phyloP scores from a whole-genome alignment of 2,113 vertebrate genomes.

The Lipophrys pholis region DNA sequence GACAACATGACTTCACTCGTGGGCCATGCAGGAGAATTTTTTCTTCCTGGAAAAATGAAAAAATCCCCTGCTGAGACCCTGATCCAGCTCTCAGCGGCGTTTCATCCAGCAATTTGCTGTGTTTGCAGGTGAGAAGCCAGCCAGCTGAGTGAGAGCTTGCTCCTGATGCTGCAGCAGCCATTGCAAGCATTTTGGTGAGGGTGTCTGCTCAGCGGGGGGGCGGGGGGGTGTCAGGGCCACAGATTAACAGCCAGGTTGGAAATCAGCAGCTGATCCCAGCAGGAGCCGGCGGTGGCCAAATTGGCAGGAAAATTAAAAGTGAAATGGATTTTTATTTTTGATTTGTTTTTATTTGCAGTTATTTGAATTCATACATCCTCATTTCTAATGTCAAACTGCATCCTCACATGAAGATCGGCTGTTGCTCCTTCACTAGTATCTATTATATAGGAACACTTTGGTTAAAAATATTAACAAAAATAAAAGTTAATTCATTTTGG shows the following conservation, averaged over 20 bases:
- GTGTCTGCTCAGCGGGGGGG: neutral
- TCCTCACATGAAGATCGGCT: too few relatives aligned
- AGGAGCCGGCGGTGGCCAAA: too few relatives aligned
- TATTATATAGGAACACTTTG: too few relatives aligned
- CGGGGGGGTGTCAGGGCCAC: neutral
- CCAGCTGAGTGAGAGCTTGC: neutral
- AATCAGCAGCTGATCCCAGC: neutral
- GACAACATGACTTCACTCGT: slow-evolving; percentile 6
- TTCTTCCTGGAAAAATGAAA: neutral
- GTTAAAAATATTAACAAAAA: too few relatives aligned
- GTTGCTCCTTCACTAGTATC: too few relatives aligned
- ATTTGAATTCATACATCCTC: too few relatives aligned
- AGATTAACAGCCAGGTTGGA: too few relatives aligned
- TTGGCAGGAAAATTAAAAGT: too few relatives aligned
- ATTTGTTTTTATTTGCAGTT: too few relatives aligned
- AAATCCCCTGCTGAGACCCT: neutral
- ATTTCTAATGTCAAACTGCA: too few relatives aligned
- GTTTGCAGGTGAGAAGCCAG: slow-evolving; percentile 4
- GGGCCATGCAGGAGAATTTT: neutral
- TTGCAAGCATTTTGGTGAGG: slow-evolving; percentile 1
- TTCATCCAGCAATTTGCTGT: slow-evolving; percentile 13
- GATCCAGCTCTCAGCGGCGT: slow-evolving; percentile 8
- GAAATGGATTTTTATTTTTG: too few relatives aligned
- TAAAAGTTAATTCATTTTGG: too few relatives aligned
- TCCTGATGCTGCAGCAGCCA: neutral